These are phyloP conservation scores for Volucella bombylans DNA, from an alignment of 2,888 invertebrate species.

Conservation along the genomic window DNA sequence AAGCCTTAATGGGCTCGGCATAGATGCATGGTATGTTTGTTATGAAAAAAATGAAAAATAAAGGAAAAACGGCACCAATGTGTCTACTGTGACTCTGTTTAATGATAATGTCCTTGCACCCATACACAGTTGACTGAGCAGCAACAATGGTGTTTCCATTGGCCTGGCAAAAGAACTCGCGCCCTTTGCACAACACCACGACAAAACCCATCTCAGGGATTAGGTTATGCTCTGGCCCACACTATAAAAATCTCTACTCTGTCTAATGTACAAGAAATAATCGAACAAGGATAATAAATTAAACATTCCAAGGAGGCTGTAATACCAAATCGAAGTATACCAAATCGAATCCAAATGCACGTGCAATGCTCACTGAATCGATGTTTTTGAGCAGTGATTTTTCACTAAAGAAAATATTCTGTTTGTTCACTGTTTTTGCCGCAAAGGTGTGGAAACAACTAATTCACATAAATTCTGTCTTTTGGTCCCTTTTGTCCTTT, in stretches of 20 bases:
- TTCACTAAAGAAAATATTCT: neutral
- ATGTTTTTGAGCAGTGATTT: conserved; percentile 22
- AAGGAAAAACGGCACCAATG: conserved; percentile 62
- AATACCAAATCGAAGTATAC: neutral
- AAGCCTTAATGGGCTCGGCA: neutral
- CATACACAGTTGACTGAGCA: conserved; percentile 54
- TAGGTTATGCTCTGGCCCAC: conserved; percentile 50
- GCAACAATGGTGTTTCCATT: conserved; percentile 44
- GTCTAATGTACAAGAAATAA: conserved; percentile 68
- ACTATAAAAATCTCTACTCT: conserved; percentile 58
- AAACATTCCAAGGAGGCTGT: conserved; percentile 42
- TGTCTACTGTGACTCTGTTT: conserved; percentile 55
- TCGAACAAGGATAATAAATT: conserved; percentile 72
- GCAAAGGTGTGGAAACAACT: conserved; percentile 64
- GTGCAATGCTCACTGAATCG: conserved; percentile 52
- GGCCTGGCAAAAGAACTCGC: conserved; percentile 55
- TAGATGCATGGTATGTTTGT: neutral
- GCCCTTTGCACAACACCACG: conserved; percentile 69
- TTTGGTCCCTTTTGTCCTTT: conserved; percentile 29
- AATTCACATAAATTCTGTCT: conserved; percentile 42
- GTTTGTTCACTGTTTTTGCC: conserved; percentile 61
- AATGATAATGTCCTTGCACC: conserved; percentile 44
- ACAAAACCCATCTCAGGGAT: conserved; percentile 32
- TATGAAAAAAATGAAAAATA: neutral
- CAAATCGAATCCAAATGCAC: conserved; percentile 53